These are phyloP conservation scores for Aleiodes alternator DNA, from an alignment of 2,888 invertebrate species.

Conservation along the genomic window DNA sequence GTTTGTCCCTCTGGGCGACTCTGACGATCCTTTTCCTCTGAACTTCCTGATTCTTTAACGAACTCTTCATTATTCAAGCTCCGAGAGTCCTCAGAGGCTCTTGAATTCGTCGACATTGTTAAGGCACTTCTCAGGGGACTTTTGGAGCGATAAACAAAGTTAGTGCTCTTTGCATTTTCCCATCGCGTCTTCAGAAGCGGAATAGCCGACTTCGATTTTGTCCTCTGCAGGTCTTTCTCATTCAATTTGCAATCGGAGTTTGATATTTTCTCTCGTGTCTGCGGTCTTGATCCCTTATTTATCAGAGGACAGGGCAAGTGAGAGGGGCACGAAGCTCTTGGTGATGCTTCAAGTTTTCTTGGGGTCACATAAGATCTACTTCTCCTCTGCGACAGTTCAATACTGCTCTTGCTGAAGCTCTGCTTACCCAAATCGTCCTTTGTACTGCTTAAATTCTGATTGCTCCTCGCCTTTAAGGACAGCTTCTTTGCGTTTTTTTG, in stretches of 20 bases:
- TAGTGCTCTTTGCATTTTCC: constrained; percentile 52
- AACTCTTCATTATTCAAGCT: constrained; percentile 4
- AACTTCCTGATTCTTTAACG: constrained; percentile 7
- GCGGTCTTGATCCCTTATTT: not conserved
- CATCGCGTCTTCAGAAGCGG: constrained; percentile 62
- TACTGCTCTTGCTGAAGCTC: constrained; percentile 17
- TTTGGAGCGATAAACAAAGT: constrained; percentile 51
- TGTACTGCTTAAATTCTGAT: constrained; percentile 19
- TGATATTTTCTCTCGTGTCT: not conserved
- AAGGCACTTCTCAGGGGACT: constrained; percentile 60
- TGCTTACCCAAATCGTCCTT: not conserved
- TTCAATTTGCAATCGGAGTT: not conserved
- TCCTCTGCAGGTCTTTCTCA: constrained; percentile 32
- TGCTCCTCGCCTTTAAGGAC: constrained; percentile 33
- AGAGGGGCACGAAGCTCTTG: not conserved
- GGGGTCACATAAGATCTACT: constrained; percentile 59
- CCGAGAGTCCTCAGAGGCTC: constrained; percentile 28
- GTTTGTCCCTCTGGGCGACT: constrained; percentile 52
- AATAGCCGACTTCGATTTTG: constrained; percentile 64
- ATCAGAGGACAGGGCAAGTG: not conserved
- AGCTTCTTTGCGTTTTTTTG: not conserved
- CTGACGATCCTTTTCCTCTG: not conserved
- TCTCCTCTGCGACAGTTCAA: constrained; percentile 52
- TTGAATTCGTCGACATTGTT: constrained; percentile 56
- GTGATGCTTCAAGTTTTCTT: constrained; percentile 45